A percentile compares a stretch with the other conserved stretches of the same genome.
These are phyloP conservation scores for Drosophila azteca DNA, from an alignment of 1,140 invertebrate genomes.

Conservation along the genomic window DNA sequence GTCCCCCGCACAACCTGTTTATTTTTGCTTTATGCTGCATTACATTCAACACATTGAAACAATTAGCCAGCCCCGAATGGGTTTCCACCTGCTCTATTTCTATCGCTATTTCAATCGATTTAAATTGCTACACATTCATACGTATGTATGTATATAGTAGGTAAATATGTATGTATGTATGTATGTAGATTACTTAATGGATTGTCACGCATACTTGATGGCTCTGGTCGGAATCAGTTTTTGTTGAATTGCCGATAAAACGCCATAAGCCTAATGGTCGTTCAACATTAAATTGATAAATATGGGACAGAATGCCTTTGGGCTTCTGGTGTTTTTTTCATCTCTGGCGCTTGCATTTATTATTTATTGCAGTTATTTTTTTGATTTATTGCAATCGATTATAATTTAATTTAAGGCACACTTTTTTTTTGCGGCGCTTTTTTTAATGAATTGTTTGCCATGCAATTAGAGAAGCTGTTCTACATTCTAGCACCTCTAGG, in stretches of 20 bases:
- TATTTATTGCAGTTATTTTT: background rate
- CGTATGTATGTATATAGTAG: background rate
- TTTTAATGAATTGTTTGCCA: no score
- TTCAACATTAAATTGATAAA: constrained; percentile 41
- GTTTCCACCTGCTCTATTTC: constrained; percentile 17
- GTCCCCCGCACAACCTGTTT: constrained; percentile 33
- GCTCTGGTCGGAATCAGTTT: constrained; percentile 33
- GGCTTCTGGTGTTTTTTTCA: background rate
- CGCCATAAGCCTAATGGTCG: constrained; percentile 41
- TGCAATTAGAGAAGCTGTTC: no score
- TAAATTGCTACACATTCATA: constrained; percentile 31
- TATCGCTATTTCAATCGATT: constrained; percentile 7
- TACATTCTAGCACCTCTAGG: no score
- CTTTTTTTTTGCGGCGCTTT: no score
- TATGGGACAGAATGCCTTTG: background rate
- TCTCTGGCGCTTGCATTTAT: background rate
- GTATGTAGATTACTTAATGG: constrained; percentile 37
- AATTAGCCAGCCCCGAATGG: constrained; percentile 50
- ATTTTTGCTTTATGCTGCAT: constrained; percentile 63
- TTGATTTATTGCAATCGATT: no score
- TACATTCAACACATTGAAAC: constrained; percentile 70
- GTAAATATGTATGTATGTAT: constrained; percentile 2
- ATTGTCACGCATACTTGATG: constrained; percentile 51
- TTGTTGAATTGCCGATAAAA: constrained; percentile 37
- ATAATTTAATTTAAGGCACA: background rate